Evolutionary conservation across 2,797 vertebrate genomes (phyloP), one percentile per base, ranked within the genome.

Genomic region (Nyctalus aviator): DNA sequence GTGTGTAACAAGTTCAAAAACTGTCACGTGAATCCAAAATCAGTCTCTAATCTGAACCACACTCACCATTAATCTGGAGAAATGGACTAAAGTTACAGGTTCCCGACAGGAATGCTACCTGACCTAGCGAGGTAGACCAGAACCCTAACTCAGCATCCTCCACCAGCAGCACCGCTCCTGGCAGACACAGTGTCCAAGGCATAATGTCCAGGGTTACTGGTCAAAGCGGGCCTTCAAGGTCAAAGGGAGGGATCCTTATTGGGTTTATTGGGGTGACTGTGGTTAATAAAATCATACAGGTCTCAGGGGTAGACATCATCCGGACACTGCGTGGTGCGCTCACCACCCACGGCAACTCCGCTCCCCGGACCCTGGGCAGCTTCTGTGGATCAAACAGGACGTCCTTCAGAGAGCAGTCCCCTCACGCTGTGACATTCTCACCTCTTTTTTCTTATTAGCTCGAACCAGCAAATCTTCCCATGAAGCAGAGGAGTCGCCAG

Each of bases 21-120:
- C 27, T 81, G 88, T 21, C 48, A 69, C 10, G 81, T 71, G 30
- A 94, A 88, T 89, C 55, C 84, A 88, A 44, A 92, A 20, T 79
- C n/a, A 2, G 23, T 94, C 23, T 94, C 81, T 62, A 93, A 91
- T 93, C 64, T 88, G 66, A 85, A 89, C 77, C 41, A 64, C 30
- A 85, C 84, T 88, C 57, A 88, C 37, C 35, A 50, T 88, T 91
- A 95, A 85, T 90, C 64, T 89, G 50, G 71, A 75, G 81, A 94
- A 76, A 83, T 15, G 32, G 55, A 68, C 18, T 82, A 85, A 94
- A 95, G 91, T 59, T 71, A 23, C 23, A 87, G 30, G 55, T 57
- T 71, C 77, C 15, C 48, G 64, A 68, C 10, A 90, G 64, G 62
- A 55, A 71, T 35, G 17, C 10, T 91, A 8, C 21, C 75, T 90